Evolutionary conservation across 2,888 invertebrate species (phyloP), one percentile per base, ranked within the genome.

Genomic region (Pterobdella sp.): DNA sequence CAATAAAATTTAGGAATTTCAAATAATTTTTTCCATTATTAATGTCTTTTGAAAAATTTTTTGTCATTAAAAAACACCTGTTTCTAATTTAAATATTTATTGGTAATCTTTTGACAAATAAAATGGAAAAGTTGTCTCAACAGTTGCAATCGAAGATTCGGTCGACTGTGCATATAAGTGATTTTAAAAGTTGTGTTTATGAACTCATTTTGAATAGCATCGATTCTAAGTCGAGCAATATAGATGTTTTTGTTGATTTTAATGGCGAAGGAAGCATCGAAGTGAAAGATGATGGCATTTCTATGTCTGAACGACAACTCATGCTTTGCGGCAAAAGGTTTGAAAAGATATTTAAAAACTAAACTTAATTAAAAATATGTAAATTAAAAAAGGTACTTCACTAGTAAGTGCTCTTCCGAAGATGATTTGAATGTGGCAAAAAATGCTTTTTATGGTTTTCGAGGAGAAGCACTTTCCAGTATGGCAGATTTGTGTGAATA

Each of bases 401-500:
- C 65, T 32, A 65, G 29, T 4, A 65, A 65, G 34, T 65, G 65
- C 34, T 10, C 32, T 10, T 65, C 10, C 2, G 35, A 26, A 52
- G 42, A 7, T 10, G 36, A 63, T 34, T 63, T 71, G 60, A 34
- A 63, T 22, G 60, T 22, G 3, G 10, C 4, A 18, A 26, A 56
- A n/a, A 56, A 56, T n/a, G 60, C 18, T 14, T 14, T 56, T 7
- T 26, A 56, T 35, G 71, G 71, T 1, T 71, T 35, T n/a, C n/a
- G 36, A 60, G 71, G 71, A 1, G 71, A 71, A 71, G 49, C 71
- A 10, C 34, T 71, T n/a, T 32, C 71, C 34, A 71, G 52, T 36
- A 71, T 71, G 31, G 32, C 32, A 22, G 37, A 71, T 26, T 35
- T 34, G n/a, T 63, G 71, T 32, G 60, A 60, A 32, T 35, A 56